Base-by-base conservation (phyloP, 53 echinoderm and acorn worm species). In the Paelopatides confundens region DNA sequence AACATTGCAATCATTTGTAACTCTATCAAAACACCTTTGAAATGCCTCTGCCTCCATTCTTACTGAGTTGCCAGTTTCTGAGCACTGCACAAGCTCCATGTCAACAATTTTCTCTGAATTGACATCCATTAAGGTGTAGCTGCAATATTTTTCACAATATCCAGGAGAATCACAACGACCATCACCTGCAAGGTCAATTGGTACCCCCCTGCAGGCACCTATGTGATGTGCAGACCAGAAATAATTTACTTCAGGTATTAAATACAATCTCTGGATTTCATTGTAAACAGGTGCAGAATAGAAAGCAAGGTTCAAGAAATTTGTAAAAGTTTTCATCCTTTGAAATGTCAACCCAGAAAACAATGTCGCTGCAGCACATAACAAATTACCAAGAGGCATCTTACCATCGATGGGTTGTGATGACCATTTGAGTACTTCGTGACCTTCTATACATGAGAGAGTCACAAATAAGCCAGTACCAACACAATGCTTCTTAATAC, bases 1-100 rank as follows among this genome's bases (percentile, higher is more conserved):
- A 37, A 71, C 34, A 12, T 71, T 71, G 5, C 4, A n/a, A 14
- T 71, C 71, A 71, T 37, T 11, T 15, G 3, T 13, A 4, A 89
- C 71, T 12, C 35, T 33, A 2, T 83, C 74, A 37, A 89, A 33
- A 27, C 69, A 48, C 8, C 90, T 66, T 37, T 26, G 8, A 31
- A 90, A 90, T 17, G 29, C 90, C 33, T 27, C 24, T 33, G 70
- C 43, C 31, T 90, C 90, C 90, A 85, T 90, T 21, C 71, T 52
- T 28, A 40, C 50, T 3, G 85, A 90, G 29, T 64, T 85, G 2
- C 63, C 63, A 0, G 77, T 37, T 24, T 85, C 85, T 2, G 85
- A 31, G 3, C 66, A 50, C 10, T 84, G 89, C 17, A 89, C 89
- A 11, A 76, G 64, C 37, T 85, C 15, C 37, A 54, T 62, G 24